phyloP scores from a whole-genome alignment of 2,888 invertebrate genomes.

The Calameuta idolon region DNA sequence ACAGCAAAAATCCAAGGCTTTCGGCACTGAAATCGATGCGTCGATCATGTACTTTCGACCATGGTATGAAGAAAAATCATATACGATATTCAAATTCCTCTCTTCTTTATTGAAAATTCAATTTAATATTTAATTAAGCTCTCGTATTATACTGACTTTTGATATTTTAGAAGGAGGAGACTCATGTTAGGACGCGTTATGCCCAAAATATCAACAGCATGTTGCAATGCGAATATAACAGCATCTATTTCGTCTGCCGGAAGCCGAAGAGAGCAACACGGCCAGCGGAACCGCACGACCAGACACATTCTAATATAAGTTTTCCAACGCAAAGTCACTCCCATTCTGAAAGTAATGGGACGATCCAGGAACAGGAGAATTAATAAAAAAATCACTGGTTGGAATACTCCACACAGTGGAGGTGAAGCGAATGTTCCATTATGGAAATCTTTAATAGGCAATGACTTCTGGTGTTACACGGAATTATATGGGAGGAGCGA shows the following conservation, averaged over 20 bases:
- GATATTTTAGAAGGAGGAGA: constrained; percentile 78
- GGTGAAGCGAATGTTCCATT: neutral
- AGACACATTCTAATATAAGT: neutral
- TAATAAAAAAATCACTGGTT: constrained; percentile 10
- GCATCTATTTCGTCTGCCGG: constrained; percentile 91
- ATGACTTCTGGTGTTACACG: neutral
- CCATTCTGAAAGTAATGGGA: constrained; percentile 49
- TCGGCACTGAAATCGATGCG: too few species aligned
- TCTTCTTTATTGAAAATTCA: neutral
- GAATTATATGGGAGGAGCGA: neutral
- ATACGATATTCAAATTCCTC: neutral
- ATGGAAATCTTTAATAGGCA: neutral
- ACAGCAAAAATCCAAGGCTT: too few species aligned
- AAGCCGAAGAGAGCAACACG: constrained; percentile 72
- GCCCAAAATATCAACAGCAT: constrained; percentile 93
- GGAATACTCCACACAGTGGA: neutral
- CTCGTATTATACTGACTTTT: constrained; percentile 28
- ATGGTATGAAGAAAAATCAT: too few species aligned
- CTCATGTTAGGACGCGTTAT: constrained; percentile 86
- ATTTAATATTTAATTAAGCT: neutral
- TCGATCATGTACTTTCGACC: too few species aligned
- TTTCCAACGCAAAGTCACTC: neutral
- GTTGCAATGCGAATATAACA: constrained; percentile 92
- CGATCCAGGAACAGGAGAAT: constrained; percentile 49
- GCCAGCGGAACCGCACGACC: neutral